These are phyloP conservation scores for Pyxicephalus adspersus DNA, from an alignment of 2,113 vertebrate species.

Conservation along the genomic window DNA sequence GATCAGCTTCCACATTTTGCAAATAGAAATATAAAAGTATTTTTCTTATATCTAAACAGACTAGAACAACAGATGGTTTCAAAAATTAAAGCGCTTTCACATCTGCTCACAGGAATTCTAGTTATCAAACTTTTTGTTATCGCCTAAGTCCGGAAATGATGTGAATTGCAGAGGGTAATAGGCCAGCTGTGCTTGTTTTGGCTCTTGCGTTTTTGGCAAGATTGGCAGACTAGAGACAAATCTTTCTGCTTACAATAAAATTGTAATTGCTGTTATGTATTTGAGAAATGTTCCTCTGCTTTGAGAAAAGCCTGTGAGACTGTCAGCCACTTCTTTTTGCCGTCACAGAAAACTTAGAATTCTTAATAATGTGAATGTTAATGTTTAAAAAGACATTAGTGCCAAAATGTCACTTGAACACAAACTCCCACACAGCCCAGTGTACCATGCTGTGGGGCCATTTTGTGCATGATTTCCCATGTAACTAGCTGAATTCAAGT, in stretches of 20 bases:
- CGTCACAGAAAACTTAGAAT: conserved; percentile 3
- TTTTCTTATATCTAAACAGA: no score
- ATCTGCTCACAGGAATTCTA: not conserved
- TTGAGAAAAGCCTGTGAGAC: conserved; percentile 10
- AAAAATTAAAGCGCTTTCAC: not conserved
- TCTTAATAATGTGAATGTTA: conserved; percentile 25
- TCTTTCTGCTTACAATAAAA: conserved; percentile 60
- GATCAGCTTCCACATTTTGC: no score
- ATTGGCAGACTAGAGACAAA: conserved; percentile 65
- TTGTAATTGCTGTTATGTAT: conserved; percentile 57
- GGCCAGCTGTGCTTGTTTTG: conserved; percentile 78
- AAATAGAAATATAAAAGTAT: no score
- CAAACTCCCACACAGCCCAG: conserved; percentile 14
- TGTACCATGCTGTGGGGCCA: not conserved
- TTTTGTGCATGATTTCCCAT: not conserved
- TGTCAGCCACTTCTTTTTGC: conserved; percentile 2
- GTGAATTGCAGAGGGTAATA: conserved; percentile 64
- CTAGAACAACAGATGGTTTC: not conserved
- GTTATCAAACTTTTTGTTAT: conserved; percentile 62
- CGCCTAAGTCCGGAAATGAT: conserved; percentile 72
- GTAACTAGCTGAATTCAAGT: conserved; percentile 24
- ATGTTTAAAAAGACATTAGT: not conserved
- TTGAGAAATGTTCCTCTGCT: conserved; percentile 19
- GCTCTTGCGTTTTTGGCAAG: conserved; percentile 69
- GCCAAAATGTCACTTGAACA: conserved; percentile 34